Base-by-base conservation (phyloP, 2,888 invertebrate species). In the Cactoblastis cactorum region DNA sequence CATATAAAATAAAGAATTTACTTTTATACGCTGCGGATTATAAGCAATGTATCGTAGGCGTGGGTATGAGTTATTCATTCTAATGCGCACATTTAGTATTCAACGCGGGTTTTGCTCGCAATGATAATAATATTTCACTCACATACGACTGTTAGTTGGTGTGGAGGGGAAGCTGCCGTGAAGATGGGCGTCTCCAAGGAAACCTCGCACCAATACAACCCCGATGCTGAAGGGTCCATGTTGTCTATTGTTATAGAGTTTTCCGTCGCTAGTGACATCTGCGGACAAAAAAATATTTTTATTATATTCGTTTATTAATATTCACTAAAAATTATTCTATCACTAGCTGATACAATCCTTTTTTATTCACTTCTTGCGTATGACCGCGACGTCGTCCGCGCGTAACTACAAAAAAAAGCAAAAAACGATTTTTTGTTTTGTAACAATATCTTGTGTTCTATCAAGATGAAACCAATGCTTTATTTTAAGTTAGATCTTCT, bases 111-210 rank as follows among this genome's bases (percentile, higher is more conserved):
- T 52, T 51, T 55, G 19, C 22, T 41, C 41, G 12, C 52, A 51
- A 52, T 56, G 46, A 50, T 57, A 53, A 55, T 52, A 47, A 53
- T 53, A 59, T 54, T 51, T 38, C 56, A 92, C 95, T 93, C 87
- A 96, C 96, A 93, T 77, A 95, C 95, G 59, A 96, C 94, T 71
- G 94, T 94, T 65, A 96, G 90, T 72, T 94, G 92, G 77, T 94
- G 94, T 54, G 92, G 92, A 49, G 93, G 92, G 18, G 95, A 95
- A 55, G 94, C 93, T 73, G 95, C 95, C 41, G 95, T 95, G 81
- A 94, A 96, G 79, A 96, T 95, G 52, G 96, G 95, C 45, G 95
- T 93, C 78, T 95, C 94, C 69, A 95, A 92, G 56, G 96, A 95
- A 32, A 96, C 96, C 71, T 95, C 94, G 77, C 96, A 96, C 74